Percentiles rank a stretch among this genome's conserved stretches.
Evolutionary conservation across 2,888 invertebrate species (phyloP).

Genomic region (Cryptocephalus moraei): DNA sequence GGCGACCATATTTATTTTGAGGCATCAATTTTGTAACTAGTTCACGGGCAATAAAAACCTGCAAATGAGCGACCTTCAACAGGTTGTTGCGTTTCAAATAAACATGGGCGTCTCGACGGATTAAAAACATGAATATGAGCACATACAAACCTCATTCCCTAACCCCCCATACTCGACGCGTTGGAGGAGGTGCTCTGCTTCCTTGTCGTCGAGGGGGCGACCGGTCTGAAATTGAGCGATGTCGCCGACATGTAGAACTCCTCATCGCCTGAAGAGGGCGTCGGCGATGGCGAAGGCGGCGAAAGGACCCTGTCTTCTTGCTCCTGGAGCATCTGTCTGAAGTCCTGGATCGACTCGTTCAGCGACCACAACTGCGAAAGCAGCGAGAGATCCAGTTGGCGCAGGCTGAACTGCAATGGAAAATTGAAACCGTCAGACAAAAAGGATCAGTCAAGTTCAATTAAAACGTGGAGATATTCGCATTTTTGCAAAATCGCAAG

Average conservation of each 20-base stretch:
- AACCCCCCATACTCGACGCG: conserved; percentile 6
- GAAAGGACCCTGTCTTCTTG: conserved; percentile 37
- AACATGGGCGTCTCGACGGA: too few species aligned
- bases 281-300: conserved; percentile 45
- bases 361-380: conserved; percentile 86
- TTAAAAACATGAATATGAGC: too few species aligned
- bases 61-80: too few species aligned
- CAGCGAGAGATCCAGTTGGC: conserved; percentile 80
- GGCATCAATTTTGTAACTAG: too few species aligned
- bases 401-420: conserved; percentile 68
- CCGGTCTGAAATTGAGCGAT: conserved; percentile 33
- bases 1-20: too few species aligned
- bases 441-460: too few species aligned
- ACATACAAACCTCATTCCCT: not conserved
- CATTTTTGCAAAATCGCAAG: too few species aligned
- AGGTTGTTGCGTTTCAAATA: too few species aligned
- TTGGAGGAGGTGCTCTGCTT: conserved; percentile 23
- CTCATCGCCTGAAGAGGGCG: conserved; percentile 43
- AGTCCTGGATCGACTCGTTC: conserved; percentile 86
- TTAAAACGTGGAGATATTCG: too few species aligned
- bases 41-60: too few species aligned
- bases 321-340: conserved; percentile 58
- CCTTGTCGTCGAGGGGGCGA: conserved; percentile 27
- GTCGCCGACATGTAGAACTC: conserved; percentile 28
- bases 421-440: not conserved